Conservation (phyloP, 2,113 vertebrate genomes). For the Cyprinodon variegatus region DNA sequence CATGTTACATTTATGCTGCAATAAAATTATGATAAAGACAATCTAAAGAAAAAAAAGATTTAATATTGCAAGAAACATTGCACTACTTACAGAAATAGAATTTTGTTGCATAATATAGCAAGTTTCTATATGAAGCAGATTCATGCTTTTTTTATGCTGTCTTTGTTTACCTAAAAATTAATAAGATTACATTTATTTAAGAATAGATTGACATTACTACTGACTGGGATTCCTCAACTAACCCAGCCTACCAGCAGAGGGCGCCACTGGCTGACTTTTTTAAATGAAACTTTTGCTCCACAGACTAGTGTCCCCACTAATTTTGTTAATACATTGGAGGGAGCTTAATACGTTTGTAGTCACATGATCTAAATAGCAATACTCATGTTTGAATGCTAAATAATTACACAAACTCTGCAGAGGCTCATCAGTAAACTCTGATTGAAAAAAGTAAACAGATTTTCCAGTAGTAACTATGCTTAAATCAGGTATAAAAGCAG, state of each 20-base stretch:
- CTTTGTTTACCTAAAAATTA: not conserved
- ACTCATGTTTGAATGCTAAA: not conserved
- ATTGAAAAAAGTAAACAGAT: not conserved
- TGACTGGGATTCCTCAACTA: not conserved
- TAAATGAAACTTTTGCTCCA: not conserved
- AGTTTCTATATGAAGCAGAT: too few species aligned
- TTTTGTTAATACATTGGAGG: not conserved
- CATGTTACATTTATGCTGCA: not conserved
- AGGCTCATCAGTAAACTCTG: not conserved
- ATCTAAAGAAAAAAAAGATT: too few species aligned
- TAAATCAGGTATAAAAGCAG: not conserved
- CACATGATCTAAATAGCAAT: not conserved
- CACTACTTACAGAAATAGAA: too few species aligned
- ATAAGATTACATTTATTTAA: not conserved
- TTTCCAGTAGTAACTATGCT: not conserved
- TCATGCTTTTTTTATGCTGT: too few species aligned
- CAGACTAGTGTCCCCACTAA: not conserved
- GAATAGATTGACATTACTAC: not conserved
- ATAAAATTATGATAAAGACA: not conserved
- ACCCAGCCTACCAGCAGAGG: conserved; percentile 36
- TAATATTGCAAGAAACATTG: too few species aligned
- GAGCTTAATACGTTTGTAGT: not conserved
- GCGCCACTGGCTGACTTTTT: not conserved
- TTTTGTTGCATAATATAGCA: too few species aligned
- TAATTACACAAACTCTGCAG: not conserved